Percentiles rank a stretch among this genome's conserved stretches.
Conservation (phyloP, 2,888 invertebrate species). For the Lycocerus yunnanus region DNA sequence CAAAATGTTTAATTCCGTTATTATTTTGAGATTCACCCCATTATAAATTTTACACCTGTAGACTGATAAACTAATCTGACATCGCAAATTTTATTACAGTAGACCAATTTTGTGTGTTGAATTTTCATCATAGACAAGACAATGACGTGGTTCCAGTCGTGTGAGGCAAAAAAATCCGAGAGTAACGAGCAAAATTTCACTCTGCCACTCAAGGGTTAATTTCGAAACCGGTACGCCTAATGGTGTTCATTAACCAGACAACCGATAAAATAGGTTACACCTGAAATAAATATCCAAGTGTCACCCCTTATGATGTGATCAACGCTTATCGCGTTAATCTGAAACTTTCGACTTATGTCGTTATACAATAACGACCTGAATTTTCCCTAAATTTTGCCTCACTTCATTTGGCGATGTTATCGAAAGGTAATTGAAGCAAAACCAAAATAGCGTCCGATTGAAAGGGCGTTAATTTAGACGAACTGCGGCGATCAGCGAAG, state of each 20-base stretch:
- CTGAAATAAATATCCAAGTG: not conserved
- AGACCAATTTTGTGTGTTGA: not conserved
- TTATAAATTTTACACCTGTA: not conserved
- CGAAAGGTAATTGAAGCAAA: constrained; percentile 4
- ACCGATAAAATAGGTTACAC: not conserved
- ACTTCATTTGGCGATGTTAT: not conserved
- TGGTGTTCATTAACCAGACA: not conserved
- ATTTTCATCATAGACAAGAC: not conserved
- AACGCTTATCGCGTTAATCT: not conserved
- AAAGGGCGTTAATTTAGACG: constrained; percentile 37
- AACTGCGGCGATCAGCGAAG: constrained; percentile 36
- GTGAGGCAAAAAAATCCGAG: too few relatives aligned
- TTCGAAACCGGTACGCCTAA: not conserved
- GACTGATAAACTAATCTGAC: not conserved
- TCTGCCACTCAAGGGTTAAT: not conserved
- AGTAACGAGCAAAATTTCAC: not conserved
- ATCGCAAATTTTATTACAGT: not conserved
- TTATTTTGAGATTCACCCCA: not conserved
- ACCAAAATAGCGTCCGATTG: constrained; percentile 25
- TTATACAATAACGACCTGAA: not conserved
- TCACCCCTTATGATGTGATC: not conserved
- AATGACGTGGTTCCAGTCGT: not conserved
- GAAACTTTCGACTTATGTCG: not conserved
- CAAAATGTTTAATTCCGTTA: constrained; percentile 20
- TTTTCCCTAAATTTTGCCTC: not conserved